Conservation (phyloP, 2,797 vertebrate species). For the Todus mexicanus region DNA sequence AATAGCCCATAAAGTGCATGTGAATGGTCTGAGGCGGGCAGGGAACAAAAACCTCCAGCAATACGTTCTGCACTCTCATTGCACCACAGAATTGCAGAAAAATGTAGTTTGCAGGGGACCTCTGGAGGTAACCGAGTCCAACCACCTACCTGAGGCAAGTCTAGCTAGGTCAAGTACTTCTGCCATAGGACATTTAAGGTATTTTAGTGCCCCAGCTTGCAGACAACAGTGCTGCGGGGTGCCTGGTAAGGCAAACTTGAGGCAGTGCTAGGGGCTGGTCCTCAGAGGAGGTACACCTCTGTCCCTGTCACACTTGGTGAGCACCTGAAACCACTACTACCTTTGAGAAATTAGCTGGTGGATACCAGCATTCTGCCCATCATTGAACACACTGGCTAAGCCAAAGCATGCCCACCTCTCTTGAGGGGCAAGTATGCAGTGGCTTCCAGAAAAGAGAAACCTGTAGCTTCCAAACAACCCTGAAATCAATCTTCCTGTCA, state of each 20-base stretch:
- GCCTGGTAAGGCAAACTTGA: neutral
- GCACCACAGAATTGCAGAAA: neutral
- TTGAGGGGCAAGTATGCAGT: fast-evolving
- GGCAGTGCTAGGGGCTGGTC: neutral
- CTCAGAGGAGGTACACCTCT: neutral
- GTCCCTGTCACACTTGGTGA: neutral
- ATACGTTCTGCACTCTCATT: neutral
- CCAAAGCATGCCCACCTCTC: fast-evolving
- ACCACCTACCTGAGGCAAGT: neutral
- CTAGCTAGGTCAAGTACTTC: neutral
- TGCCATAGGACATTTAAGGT: neutral
- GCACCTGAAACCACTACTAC: neutral
- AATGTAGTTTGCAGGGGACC: neutral
- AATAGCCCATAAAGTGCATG: neutral
- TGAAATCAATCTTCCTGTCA: neutral
- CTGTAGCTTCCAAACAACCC: neutral
- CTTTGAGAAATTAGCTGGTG: neutral
- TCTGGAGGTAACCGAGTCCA: neutral
- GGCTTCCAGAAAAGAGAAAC: neutral
- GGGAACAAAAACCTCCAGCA: neutral
- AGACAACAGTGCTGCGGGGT: fast-evolving
- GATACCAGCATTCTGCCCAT: neutral
- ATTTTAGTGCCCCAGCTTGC: neutral
- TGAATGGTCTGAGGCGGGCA: neutral
- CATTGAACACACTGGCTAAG: neutral